Conservation (phyloP, 1,140 invertebrate genomes). For the Cylas formicarius region DNA sequence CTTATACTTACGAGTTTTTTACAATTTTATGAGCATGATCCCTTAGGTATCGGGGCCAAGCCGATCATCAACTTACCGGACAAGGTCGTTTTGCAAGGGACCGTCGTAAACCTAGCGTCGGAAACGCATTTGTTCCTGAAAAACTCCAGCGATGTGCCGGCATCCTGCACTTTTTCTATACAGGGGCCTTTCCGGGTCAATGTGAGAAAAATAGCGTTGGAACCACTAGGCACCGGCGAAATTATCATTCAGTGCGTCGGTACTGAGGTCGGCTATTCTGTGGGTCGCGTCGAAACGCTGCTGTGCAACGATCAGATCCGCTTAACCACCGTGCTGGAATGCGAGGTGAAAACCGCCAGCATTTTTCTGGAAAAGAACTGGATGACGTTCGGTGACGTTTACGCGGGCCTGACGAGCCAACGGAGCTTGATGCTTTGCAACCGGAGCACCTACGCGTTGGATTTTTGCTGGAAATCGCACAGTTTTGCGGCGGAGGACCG, state of each 20-base stretch:
- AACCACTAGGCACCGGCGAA: constrained; percentile 32
- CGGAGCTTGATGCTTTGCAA: constrained; percentile 41
- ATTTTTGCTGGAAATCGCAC: constrained; percentile 42
- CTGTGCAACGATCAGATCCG: constrained; percentile 11
- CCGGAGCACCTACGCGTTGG: constrained; percentile 39
- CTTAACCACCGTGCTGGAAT: constrained; percentile 12
- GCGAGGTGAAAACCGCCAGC: constrained; percentile 10
- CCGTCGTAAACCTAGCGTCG: constrained; percentile 41
- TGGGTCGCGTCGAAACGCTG: constrained; percentile 1
- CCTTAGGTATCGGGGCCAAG: constrained; percentile 42
- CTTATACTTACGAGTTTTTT: constrained; percentile 28
- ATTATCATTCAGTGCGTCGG: background rate
- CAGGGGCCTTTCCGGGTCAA: constrained; percentile 37
- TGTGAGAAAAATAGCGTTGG: constrained; percentile 40
- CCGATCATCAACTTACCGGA: constrained; percentile 46
- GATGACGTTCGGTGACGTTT: constrained; percentile 43
- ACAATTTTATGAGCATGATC: constrained; percentile 19
- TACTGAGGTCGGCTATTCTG: background rate
- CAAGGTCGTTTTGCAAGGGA: constrained; percentile 38
- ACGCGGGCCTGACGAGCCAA: constrained; percentile 39
- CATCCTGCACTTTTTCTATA: constrained; percentile 36
- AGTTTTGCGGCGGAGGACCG: constrained; percentile 27
- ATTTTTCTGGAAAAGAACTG: constrained; percentile 32
- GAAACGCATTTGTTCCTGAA: constrained; percentile 38
- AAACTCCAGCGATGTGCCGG: constrained; percentile 40